Base-by-base conservation (phyloP, 2,888 invertebrate genomes). In the Actias luna region DNA sequence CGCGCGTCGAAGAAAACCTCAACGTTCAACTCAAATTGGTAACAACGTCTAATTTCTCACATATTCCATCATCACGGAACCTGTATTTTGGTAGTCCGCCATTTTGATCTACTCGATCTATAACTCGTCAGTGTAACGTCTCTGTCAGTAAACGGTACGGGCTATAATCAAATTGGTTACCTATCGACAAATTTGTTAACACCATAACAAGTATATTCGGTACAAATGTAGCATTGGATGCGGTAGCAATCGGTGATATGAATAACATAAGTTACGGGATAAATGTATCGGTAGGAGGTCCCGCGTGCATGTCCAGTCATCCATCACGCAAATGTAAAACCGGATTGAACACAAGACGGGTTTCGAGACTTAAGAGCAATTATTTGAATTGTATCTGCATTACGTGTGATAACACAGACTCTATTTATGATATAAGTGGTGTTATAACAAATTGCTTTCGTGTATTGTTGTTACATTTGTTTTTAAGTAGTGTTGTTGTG, bases 251-350 rank as follows among this genome's bases (percentile, higher is more conserved):
- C 62, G 64, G 69, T 65, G 39, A 35, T 61, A 39, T 65, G 64
- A 67, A 65, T 66, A 69, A 69, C 70, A 70, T 74, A 46, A 27
- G 60, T 64, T 67, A 65, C 72, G 61, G 72, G 73, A 64, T 63
- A 14, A 61, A 65, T 74, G 52, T 61, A 22, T 66, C 73, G 67
- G 83, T 87, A 71, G 67, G 67, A 74, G 67, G 70, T 75, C 70
- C 79, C 81, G 85, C 84, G 84, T 85, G 83, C 84, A 82, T 80
- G 79, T 74, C 77, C 84, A 84, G 83, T 86, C 84, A 91, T 90
- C 86, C 90, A 89, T 91, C 92, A 91, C 88, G 88, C 87, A 77
- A 89, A 89, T 82, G 85, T 78, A 81, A 67, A 91, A 91, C 91
- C 92, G 91, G 90, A 88, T 88, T 80, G 73, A 65, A 70, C 70